Evolutionary conservation across 2,888 invertebrate species (phyloP), one percentile per base, ranked within the genome.

Genomic region (Carabus problematicus): DNA sequence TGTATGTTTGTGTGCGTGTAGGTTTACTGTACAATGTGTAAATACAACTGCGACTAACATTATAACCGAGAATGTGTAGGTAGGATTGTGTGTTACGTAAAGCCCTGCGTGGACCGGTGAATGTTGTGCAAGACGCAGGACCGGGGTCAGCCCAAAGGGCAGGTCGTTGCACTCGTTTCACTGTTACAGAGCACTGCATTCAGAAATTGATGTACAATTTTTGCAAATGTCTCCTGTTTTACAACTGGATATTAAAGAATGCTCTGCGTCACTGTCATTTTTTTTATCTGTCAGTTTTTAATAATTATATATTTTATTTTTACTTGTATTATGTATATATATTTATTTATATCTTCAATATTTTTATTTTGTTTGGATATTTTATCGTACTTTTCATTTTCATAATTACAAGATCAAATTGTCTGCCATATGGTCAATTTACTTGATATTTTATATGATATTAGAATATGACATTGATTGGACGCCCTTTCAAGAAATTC

Each of bases 121-220:
- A 19, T 55, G 63, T 56, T 54, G 54, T 18, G 29, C 41, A 66
- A 58, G 42, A 54, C 41, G 41, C 66, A 66, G 49, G 66, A 47
- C 58, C 59, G 58, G 58, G 29, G 29, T 42, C 40, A 58, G 66
- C 59, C 66, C 40, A 18, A 49, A 45, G 58, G 66, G 49, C 58
- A 47, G 66, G 66, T 66, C 66, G 49, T 14, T 66, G 66, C 59
- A 49, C 66, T 58, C 59, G 40, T 47, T 58, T n/a, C n/a, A n/a
- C n/a, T n/a, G n/a, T n/a, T 12, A 42, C 47, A 11, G 58, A 66
- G 66, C 16, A 18, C n/a, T n/a, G 66, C 41, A 64, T 12, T 64
- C 39, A 56, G n/a, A 45, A 64, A 52, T 41, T 42, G 6, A 14
- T 11, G 39, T 16, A n/a, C 41, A 41, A 59, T 40, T 12, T 29